These are phyloP conservation scores for Astur gentilis DNA, from an alignment of 2,113 vertebrate genomes.

Conservation along the genomic window DNA sequence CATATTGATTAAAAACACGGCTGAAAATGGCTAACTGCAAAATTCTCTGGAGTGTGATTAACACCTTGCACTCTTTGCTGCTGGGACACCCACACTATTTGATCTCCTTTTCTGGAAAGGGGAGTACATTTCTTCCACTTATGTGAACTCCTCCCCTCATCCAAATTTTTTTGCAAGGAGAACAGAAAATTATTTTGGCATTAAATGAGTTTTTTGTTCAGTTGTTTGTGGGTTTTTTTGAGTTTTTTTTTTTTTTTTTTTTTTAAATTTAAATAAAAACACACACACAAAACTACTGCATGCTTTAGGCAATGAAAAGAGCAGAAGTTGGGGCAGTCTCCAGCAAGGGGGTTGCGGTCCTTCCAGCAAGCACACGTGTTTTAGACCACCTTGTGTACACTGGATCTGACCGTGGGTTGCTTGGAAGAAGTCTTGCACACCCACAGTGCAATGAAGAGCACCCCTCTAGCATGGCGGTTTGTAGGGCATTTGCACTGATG, in stretches of 20 bases:
- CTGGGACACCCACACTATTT: not conserved
- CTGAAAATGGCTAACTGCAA: not conserved
- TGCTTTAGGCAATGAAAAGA: not conserved
- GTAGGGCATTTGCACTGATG: not conserved
- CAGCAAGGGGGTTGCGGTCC: not conserved
- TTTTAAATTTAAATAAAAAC: not conserved
- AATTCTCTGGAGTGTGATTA: not conserved
- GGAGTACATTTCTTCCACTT: not conserved
- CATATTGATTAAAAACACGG: not conserved
- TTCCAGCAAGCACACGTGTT: not conserved
- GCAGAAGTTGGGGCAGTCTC: not conserved
- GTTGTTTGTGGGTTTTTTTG: not conserved
- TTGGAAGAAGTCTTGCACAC: not conserved
- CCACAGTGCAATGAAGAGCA: fast-evolving
- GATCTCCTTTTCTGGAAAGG: not conserved
- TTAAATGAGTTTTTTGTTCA: not conserved
- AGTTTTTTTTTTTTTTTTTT: no score
- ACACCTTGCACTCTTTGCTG: not conserved
- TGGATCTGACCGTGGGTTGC: fast-evolving
- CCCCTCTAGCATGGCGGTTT: fast-evolving
- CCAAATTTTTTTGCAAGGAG: not conserved
- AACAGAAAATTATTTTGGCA: not conserved
- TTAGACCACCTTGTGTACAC: not conserved
- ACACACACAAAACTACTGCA: not conserved
- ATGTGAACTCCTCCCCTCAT: not conserved